Base-by-base conservation (phyloP, 1,140 invertebrate genomes). In the Drosophila albomicans region DNA sequence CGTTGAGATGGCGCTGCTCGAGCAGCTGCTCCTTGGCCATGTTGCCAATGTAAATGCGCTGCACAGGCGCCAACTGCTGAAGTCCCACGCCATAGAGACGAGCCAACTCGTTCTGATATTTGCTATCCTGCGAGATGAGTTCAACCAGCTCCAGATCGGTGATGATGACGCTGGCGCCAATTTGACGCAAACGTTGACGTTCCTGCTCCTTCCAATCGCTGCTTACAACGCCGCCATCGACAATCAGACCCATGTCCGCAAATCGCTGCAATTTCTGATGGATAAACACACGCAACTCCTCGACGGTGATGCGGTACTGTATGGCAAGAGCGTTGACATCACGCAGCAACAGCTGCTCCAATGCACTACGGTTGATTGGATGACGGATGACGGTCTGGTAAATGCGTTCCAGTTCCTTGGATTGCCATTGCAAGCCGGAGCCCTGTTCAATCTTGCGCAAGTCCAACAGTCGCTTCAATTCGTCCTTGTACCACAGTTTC, bases 121-220 rank as follows among this genome's bases (percentile, higher is more conserved):
- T 61, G 3, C 13, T 51, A 52, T 92, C 91, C 15, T 52, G 16
- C 1, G 81, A 65, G 7, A 92, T 82, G 4, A 86, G 92, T 32
- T 91, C 81, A 0, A 91, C 45, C 0, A 92, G 64, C 41, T 92
- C 91, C 5, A 76, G 30, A 10, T 75, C 69, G 7, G 86, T 92
- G 32, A 92, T 91, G 8, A 79, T 76, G 0, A 92, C 30, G 1
- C 77, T 72, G 0, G 49, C 15, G 20, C 76, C 89, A 51, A 92
- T 89, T 20, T 81, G 62, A 0, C 73, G 72, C 5, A 92, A 32
- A 7, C 91, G 82, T 11, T 48, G 54, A 41, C 78, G 75, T 52
- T 92, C 91, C 65, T 89, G 72, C 5, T 81, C 75, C 10, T 59
- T 63, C 91, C 91, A 92, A 5, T 88, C 73, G 28, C 38, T 79